Evolutionary conservation across 1,140 invertebrate genomes (phyloP).

Genomic region (Notospermus geniculatus): DNA sequence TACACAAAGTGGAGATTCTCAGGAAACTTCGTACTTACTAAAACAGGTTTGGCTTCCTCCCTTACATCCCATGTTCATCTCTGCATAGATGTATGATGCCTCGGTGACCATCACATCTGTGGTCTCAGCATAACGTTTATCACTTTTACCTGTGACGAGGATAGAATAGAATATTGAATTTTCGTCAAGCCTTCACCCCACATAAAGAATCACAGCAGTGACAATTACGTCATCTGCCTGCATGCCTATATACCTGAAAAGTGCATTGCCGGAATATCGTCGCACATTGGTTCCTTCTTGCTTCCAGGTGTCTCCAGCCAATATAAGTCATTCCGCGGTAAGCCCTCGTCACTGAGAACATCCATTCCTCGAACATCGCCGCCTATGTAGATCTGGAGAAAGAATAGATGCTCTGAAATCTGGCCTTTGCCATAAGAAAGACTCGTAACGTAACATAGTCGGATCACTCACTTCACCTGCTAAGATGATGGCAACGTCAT

Average conservation of each 20-base stretch:
- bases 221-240: too few relatives aligned
- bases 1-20: too few relatives aligned
- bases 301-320: constrained; percentile 52
- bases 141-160: constrained; percentile 35
- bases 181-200: too few relatives aligned
- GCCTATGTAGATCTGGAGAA: constrained; percentile 51
- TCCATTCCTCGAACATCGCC: constrained; percentile 48
- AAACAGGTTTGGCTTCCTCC: neutral
- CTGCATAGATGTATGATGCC: constrained; percentile 53
- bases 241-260: constrained; percentile 39
- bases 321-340: constrained; percentile 28
- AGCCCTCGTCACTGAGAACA: constrained; percentile 28
- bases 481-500: too few relatives aligned
- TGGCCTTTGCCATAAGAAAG: too few relatives aligned
- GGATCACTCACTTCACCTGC: too few relatives aligned
- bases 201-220: too few relatives aligned
- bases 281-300: constrained; percentile 45
- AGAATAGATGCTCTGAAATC: too few relatives aligned
- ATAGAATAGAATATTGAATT: too few relatives aligned
- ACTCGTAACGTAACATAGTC: too few relatives aligned
- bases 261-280: constrained; percentile 34
- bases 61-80: constrained; percentile 52
- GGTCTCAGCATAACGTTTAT: constrained; percentile 54
- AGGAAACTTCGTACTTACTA: neutral
- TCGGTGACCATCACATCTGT: constrained; percentile 52